Evolutionary conservation across 2,113 vertebrate genomes (phyloP).

Genomic region (Centropristis striata): DNA sequence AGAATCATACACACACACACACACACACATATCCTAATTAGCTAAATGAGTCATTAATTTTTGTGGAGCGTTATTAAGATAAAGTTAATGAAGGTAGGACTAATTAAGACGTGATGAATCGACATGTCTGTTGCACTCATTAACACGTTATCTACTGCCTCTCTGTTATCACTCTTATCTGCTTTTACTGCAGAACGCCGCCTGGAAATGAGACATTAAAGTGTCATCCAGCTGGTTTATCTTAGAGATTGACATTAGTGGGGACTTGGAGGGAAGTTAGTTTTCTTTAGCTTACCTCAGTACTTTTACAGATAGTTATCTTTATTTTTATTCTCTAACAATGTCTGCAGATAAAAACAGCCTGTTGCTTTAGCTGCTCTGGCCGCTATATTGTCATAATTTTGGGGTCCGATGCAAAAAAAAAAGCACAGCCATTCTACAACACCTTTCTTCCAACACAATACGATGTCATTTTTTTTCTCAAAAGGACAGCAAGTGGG

Average conservation of each 20-base stretch:
- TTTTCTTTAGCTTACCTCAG: slow-evolving; percentile 26
- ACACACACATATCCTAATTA: slow-evolving; percentile 66
- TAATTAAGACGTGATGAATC: slow-evolving; percentile 82
- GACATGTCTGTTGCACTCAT: slow-evolving; percentile 66
- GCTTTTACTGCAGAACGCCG: slow-evolving; percentile 46
- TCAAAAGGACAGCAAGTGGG: neutral
- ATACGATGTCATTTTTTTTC: neutral
- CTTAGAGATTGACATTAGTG: slow-evolving; percentile 49
- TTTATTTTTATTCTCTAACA: neutral
- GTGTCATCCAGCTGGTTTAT: slow-evolving; percentile 47
- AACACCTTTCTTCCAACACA: neutral
- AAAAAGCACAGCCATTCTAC: neutral
- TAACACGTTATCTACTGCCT: slow-evolving; percentile 58
- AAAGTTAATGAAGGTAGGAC: slow-evolving; percentile 81
- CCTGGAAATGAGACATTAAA: slow-evolving; percentile 48
- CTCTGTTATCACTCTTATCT: slow-evolving; percentile 65
- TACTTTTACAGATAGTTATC: slow-evolving; percentile 24
- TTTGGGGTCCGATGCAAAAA: neutral
- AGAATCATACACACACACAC: slow-evolving; percentile 23
- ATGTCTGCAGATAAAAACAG: neutral
- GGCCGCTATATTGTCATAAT: neutral
- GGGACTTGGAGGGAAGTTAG: slow-evolving; percentile 15
- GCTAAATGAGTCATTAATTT: slow-evolving; percentile 76
- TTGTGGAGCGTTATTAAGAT: slow-evolving; percentile 73
- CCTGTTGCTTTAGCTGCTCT: neutral